Conservation (phyloP, 2,113 vertebrate species). For the Chaenocephalus aceratus region DNA sequence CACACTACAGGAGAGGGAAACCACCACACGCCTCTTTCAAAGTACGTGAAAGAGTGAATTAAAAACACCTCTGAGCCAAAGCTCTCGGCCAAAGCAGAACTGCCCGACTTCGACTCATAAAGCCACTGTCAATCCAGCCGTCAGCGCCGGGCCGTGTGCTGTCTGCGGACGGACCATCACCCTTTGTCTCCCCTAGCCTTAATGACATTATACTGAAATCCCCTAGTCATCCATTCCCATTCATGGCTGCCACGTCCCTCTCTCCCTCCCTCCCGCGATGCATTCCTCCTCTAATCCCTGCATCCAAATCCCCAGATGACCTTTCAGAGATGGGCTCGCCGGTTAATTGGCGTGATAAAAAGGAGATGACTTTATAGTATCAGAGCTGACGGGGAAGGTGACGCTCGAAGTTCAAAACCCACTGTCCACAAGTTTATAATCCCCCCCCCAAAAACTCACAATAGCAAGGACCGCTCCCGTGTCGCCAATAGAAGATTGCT, state of each 20-base stretch:
- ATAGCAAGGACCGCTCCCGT: background rate
- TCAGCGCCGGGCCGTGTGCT: slow-evolving; percentile 44
- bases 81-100: slow-evolving; percentile 36
- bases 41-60: background rate
- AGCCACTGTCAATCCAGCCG: slow-evolving; percentile 55
- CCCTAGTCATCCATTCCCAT: slow-evolving; percentile 77
- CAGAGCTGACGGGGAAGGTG: slow-evolving; percentile 23
- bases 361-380: slow-evolving; percentile 49
- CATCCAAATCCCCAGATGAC: slow-evolving; percentile 76
- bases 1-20: too few species aligned
- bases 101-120: slow-evolving; percentile 50
- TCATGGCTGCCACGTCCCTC: slow-evolving; percentile 66
- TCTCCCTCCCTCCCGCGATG: slow-evolving; percentile 65
- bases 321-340: slow-evolving; percentile 66
- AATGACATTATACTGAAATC: slow-evolving; percentile 78
- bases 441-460: background rate
- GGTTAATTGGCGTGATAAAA: slow-evolving; percentile 67
- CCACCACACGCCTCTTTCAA: too few species aligned
- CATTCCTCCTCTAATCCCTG: slow-evolving; percentile 80
- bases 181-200: slow-evolving; percentile 71
- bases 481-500: slow-evolving; percentile 31
- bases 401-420: slow-evolving; percentile 2
- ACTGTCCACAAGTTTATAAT: background rate
- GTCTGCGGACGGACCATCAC: slow-evolving; percentile 58
- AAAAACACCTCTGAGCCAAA: slow-evolving; percentile 47